Evolutionary conservation across 2,113 vertebrate genomes (phyloP).

Genomic region (Rhynchomys soricoides): DNA sequence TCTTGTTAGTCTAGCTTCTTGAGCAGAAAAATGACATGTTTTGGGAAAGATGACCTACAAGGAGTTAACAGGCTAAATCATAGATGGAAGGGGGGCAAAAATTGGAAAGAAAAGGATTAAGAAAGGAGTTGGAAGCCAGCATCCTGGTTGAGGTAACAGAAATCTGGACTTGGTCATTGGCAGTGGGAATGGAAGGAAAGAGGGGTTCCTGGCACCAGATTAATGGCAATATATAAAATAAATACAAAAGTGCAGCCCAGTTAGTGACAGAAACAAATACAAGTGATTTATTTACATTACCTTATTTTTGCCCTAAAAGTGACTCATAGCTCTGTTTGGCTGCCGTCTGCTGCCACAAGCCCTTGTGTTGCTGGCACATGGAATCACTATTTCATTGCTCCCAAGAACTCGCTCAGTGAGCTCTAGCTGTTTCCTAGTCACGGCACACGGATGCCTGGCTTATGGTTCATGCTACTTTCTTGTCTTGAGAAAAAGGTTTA

Average conservation of each 20-base stretch:
- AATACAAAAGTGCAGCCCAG: conserved; percentile 57
- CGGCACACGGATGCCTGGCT: neutral
- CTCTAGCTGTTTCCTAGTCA: conserved; percentile 50
- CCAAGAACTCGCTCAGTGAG: neutral
- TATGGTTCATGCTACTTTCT: neutral
- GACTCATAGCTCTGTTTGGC: conserved; percentile 50
- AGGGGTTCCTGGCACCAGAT: conserved; percentile 6
- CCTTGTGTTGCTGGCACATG: neutral
- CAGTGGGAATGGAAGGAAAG: conserved; percentile 33
- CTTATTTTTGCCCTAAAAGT: conserved; percentile 62
- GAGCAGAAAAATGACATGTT: conserved; percentile 42
- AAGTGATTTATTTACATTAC: conserved; percentile 44
- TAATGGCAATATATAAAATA: conserved; percentile 52
- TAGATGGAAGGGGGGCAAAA: neutral
- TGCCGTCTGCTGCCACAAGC: neutral
- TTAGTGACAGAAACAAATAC: conserved; percentile 53
- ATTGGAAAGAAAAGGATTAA: conserved; percentile 11
- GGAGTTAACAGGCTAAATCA: conserved; percentile 41
- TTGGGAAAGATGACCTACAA: conserved; percentile 51
- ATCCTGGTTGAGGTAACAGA: conserved; percentile 37
- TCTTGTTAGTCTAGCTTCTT: conserved; percentile 58
- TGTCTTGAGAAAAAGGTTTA: conserved; percentile 20
- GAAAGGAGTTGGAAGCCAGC: conserved; percentile 30
- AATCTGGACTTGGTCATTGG: conserved; percentile 59
- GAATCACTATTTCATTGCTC: neutral